phyloP scores from a whole-genome alignment of 1,140 invertebrate species.

The Drosophila pseudoananassae region DNA sequence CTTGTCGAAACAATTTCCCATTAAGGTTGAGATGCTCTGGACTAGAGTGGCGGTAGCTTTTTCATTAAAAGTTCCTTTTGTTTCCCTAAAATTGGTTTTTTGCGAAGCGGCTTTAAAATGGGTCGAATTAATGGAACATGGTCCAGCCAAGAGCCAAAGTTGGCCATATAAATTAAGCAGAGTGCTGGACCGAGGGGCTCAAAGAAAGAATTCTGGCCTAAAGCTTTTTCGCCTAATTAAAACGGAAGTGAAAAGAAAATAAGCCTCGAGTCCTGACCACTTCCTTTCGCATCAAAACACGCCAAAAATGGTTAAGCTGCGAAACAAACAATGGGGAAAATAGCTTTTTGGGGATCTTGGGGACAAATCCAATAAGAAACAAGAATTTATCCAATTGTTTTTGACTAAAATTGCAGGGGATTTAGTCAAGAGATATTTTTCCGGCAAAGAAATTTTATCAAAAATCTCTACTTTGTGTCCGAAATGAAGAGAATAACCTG shows the following conservation, averaged over 20 bases:
- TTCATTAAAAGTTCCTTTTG: constrained; percentile 15
- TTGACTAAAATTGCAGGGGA: not conserved
- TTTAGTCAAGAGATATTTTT: not conserved
- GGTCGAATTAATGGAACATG: constrained; percentile 58
- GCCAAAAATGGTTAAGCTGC: constrained; percentile 5
- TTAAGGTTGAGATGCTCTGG: constrained; percentile 18
- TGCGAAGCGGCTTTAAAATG: constrained; percentile 13
- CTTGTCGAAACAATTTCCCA: constrained; percentile 53
- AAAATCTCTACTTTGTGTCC: not conserved
- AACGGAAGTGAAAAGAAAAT: constrained; percentile 37
- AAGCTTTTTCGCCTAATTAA: constrained; percentile 69
- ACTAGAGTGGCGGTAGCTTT: constrained; percentile 1
- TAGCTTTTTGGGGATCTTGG: constrained; percentile 13
- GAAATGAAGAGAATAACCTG: not conserved
- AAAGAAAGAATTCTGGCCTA: constrained; percentile 24
- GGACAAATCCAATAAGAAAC: constrained; percentile 6
- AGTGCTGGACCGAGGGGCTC: constrained; percentile 31
- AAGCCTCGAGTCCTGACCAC: not conserved
- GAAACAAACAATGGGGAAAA: constrained; percentile 25
- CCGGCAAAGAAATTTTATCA: not conserved
- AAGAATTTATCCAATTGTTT: constrained; percentile 5
- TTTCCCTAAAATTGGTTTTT: constrained; percentile 9
- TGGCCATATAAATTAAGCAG: constrained; percentile 55
- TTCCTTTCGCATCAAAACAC: constrained; percentile 7
- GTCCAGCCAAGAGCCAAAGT: constrained; percentile 12